Base-by-base conservation (phyloP, 2,888 invertebrate species). In the Plagodis pulveraria region DNA sequence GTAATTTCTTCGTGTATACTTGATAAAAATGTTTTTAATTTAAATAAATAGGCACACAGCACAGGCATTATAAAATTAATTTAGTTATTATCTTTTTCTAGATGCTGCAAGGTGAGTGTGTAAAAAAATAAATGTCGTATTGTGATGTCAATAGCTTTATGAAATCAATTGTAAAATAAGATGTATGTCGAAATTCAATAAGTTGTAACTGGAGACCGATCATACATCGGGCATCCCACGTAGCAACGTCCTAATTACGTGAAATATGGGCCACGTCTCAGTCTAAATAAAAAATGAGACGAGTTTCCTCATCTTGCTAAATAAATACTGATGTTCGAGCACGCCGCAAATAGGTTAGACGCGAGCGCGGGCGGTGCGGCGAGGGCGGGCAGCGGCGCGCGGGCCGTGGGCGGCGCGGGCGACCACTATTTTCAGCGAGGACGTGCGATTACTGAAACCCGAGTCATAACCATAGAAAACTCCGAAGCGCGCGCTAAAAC, bases 361-460 rank as follows among this genome's bases (percentile, higher is more conserved):
- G 84, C 80, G 72, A 67, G 77, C 72, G 44, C 40, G 12, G 42
- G 12, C 6, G 34, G 78, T 74, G 74, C 76, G 73, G 10, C 40
- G 40, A 10, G 70, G 68, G 71, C 52, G 71, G 50, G 60, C 54
- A 70, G 58, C 70, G 68, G 62, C 62, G 62, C 62, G 62, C 59
- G 71, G 71, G 70, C 68, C 67, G 62, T 50, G 73, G 77, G 72
- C 56, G 72, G 75, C 61, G 73, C 64, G 65, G 76, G 69, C 72
- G 69, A 74, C 69, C 90, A 89, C 91, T 91, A 91, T 92, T 91
- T 92, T 91, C 89, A 91, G 92, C 87, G 88, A 89, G 89, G 89
- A 80, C 90, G 84, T 82, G 80, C 81, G 77, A 76, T 77, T 83
- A 78, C 78, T 91, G 92, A 85, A 92, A 92, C 87, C 82, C 87